Conservation (phyloP, 92 coral and sea anemone species). For the Micromussa lordhowensis region DNA sequence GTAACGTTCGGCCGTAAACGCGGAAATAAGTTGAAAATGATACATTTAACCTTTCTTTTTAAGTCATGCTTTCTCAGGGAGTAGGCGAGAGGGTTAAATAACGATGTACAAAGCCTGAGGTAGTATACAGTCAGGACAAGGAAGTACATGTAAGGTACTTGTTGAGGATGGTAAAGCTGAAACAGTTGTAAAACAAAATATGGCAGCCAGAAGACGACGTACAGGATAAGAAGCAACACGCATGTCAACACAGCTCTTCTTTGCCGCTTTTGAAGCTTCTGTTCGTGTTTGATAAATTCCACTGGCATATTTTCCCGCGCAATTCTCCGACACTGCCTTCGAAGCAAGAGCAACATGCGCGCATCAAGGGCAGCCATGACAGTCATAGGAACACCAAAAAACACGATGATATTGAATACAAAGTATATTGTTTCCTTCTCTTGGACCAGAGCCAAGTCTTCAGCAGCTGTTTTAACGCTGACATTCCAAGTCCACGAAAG, state of each 20-base stretch:
- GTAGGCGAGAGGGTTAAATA: constrained; percentile 31
- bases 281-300: constrained; percentile 11
- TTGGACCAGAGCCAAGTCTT: constrained; percentile 15
- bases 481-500: constrained; percentile 23
- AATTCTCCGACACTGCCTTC: constrained; percentile 18
- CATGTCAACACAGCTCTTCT: constrained; percentile 39
- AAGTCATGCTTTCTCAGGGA: constrained; percentile 37
- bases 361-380: constrained; percentile 30
- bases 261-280: constrained; percentile 15
- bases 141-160: constrained; percentile 3
- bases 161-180: constrained; percentile 2
- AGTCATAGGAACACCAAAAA: constrained; percentile 17
- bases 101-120: constrained; percentile 21
- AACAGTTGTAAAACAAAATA: constrained; percentile 28
- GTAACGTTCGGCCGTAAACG: too few species aligned
- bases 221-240: constrained; percentile 17
- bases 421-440: constrained; percentile 21
- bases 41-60: background rate
- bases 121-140: constrained; percentile 4
- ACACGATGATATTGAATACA: constrained; percentile 8
- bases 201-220: constrained; percentile 46
- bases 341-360: constrained; percentile 29
- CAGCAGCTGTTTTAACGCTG: background rate
- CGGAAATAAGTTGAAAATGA: too few species aligned
- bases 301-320: constrained; percentile 31